These are phyloP conservation scores for Phymanthus crucifer DNA, from an alignment of 92 coral and sea anemone genomes.

Conservation along the genomic window DNA sequence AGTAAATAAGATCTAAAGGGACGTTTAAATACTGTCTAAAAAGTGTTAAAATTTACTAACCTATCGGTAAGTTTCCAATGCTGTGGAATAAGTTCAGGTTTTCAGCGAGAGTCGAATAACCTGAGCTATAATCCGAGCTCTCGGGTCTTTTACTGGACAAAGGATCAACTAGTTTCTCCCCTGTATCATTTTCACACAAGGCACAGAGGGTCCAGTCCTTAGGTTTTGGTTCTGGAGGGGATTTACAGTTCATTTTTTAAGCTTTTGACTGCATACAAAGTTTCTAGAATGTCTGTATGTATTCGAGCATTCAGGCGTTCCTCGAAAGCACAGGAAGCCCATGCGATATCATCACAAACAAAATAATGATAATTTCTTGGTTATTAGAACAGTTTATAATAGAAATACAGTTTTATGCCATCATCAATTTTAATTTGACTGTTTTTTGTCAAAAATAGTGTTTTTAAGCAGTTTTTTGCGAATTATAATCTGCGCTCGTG, in stretches of 20 bases:
- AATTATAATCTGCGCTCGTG: background rate
- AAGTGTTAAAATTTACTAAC: slow-evolving; percentile 15
- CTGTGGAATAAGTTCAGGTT: background rate
- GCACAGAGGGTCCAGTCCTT: background rate
- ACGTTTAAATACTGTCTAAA: slow-evolving; percentile 28
- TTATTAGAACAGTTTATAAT: background rate
- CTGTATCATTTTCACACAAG: background rate
- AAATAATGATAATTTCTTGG: background rate
- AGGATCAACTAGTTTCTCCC: background rate
- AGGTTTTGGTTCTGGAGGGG: background rate
- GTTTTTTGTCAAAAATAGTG: background rate
- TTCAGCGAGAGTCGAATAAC: background rate
- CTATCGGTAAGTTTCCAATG: background rate
- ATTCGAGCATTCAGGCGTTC: background rate
- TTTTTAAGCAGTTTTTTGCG: background rate
- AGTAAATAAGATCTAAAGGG: too few species aligned
- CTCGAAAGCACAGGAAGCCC: slow-evolving; percentile 7
- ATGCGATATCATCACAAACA: background rate
- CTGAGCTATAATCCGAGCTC: background rate
- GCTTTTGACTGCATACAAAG: slow-evolving; percentile 1
- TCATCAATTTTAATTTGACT: background rate
- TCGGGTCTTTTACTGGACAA: background rate
- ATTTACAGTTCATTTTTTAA: background rate
- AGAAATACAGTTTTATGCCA: background rate
- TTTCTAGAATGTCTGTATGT: background rate